phyloP scores from a whole-genome alignment of 2,113 vertebrate genomes.

The Siniperca chuatsi region DNA sequence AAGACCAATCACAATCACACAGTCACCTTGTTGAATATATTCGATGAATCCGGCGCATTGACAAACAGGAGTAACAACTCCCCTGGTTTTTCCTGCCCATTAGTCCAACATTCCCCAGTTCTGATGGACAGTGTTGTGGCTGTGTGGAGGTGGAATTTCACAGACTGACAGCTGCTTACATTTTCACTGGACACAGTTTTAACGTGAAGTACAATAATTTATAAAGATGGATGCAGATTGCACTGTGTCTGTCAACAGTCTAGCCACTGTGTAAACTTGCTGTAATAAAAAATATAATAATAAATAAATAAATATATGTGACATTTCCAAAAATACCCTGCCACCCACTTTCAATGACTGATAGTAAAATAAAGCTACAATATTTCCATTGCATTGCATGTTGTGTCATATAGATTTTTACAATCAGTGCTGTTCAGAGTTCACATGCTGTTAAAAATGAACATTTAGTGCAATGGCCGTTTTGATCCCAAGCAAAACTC shows the following conservation, averaged over 20 bases:
- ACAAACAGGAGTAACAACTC: constrained; percentile 22
- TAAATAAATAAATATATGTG: too few species aligned
- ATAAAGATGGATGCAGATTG: constrained; percentile 29
- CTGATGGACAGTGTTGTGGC: constrained; percentile 55
- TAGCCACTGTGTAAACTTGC: background rate
- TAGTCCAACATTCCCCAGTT: constrained; percentile 36
- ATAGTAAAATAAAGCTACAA: background rate
- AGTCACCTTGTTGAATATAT: constrained; percentile 16
- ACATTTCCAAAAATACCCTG: constrained; percentile 13
- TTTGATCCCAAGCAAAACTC: background rate
- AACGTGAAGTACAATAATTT: constrained; percentile 43
- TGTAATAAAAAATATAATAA: background rate
- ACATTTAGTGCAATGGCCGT: background rate
- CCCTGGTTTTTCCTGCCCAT: constrained; percentile 37
- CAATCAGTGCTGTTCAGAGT: background rate
- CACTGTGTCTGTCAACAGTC: constrained; percentile 16
- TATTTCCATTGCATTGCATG: background rate
- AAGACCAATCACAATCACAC: constrained; percentile 14
- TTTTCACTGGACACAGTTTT: constrained; percentile 44
- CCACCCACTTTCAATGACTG: background rate
- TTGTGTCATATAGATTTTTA: background rate
- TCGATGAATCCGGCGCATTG: constrained; percentile 4
- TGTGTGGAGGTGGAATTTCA: constrained; percentile 63
- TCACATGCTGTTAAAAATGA: background rate
- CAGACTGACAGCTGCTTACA: constrained; percentile 56